phyloP scores from a whole-genome alignment of 2,797 vertebrate species.

The Malacoctenus gilli region DNA sequence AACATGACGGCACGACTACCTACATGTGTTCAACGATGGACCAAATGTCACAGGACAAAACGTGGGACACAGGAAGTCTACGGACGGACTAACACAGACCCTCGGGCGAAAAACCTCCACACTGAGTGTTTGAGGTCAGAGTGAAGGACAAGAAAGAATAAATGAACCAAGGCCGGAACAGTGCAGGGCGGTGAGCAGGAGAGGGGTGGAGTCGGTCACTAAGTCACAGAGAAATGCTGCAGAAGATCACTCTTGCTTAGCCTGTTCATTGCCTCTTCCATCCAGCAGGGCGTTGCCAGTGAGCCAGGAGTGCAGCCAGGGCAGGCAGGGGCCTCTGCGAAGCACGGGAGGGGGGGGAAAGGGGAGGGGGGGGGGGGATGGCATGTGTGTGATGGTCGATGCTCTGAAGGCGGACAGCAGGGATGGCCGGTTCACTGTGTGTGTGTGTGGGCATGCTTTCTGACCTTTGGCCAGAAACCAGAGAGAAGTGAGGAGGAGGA shows the following conservation, averaged over 20 bases:
- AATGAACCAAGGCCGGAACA: conserved; percentile 38
- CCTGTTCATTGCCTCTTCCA: conserved; percentile 85
- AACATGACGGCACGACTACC: conserved; percentile 32
- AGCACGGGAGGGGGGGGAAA: conserved; percentile 65
- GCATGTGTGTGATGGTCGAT: conserved; percentile 47
- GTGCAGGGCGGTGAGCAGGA: conserved; percentile 55
- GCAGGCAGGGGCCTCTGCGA: conserved; percentile 81
- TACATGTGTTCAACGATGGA: conserved; percentile 47
- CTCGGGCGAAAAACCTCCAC: conserved; percentile 49
- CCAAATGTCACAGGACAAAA: conserved; percentile 62
- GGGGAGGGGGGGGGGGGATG: conserved; percentile 47
- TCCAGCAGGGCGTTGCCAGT: conserved; percentile 82
- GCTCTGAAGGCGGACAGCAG: conserved; percentile 32
- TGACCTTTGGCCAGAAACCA: conserved; percentile 22
- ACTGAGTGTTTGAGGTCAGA: conserved; percentile 77
- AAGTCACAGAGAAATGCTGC: conserved; percentile 67
- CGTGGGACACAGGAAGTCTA: conserved; percentile 54
- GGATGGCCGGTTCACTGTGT: conserved; percentile 18
- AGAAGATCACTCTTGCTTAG: conserved; percentile 79
- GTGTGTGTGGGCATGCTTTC: conserved; percentile 70
- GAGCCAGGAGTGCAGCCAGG: conserved; percentile 83
- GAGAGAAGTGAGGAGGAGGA: conserved; percentile 32
- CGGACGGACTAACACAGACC: conserved; percentile 51
- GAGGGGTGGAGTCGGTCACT: conserved; percentile 48
- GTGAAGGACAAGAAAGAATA: conserved; percentile 51